These are phyloP conservation scores for Ceyx erithaca DNA, from an alignment of 2,797 vertebrate genomes.

Conservation along the genomic window DNA sequence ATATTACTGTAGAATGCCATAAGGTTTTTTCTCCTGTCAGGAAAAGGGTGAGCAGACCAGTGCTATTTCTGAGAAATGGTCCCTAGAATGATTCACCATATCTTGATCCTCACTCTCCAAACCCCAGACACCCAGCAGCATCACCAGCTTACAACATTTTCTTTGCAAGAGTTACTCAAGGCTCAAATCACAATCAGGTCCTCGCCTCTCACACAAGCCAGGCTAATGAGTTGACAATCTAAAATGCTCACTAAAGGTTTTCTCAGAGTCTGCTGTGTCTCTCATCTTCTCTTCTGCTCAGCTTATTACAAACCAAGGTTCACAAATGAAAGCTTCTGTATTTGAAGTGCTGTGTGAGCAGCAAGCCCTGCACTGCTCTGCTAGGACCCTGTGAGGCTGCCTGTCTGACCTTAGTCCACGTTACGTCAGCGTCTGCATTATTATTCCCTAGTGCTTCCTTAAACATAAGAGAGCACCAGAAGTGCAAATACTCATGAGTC, in stretches of 20 bases:
- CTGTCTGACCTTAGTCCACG: neutral
- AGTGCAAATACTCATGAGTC: neutral
- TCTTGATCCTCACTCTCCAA: neutral
- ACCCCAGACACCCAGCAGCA: neutral
- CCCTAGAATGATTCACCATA: neutral
- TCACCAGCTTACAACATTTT: neutral
- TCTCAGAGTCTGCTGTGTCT: neutral
- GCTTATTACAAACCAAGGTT: neutral
- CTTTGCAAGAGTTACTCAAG: neutral
- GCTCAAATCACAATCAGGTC: neutral
- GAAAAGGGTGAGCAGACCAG: neutral
- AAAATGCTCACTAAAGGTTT: neutral
- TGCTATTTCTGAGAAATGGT: neutral
- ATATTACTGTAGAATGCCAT: neutral
- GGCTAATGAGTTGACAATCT: neutral
- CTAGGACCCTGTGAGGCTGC: neutral
- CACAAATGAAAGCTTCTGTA: neutral
- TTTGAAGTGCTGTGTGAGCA: neutral
- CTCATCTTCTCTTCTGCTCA: neutral
- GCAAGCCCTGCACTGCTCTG: neutral
- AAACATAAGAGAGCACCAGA: neutral
- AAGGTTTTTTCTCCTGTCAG: neutral
- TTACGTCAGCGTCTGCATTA: neutral
- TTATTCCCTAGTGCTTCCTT: conserved; percentile 1
- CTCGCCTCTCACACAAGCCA: neutral